phyloP scores from a whole-genome alignment of 2,888 invertebrate species.

The Platycheirus albimanus region DNA sequence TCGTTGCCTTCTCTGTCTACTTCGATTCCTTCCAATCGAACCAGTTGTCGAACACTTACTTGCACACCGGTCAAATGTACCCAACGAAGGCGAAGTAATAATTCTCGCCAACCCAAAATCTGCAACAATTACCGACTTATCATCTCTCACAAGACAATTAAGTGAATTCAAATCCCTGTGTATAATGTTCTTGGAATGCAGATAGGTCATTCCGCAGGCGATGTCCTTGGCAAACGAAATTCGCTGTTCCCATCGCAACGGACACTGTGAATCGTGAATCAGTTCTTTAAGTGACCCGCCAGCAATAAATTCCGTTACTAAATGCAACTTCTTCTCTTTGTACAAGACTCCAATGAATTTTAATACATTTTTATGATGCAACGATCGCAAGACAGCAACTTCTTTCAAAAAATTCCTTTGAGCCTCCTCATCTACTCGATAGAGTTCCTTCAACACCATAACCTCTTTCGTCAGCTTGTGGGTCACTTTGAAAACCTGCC shows the following conservation, averaged over 20 bases:
- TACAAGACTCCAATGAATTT: conserved; percentile 96
- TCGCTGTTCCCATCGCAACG: conserved; percentile 91
- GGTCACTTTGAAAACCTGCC: conserved; percentile 95
- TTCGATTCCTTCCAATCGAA: conserved; percentile 84
- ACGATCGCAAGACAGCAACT: conserved; percentile 94
- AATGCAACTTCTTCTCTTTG: conserved; percentile 94
- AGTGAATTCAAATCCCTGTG: conserved; percentile 97
- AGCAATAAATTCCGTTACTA: conserved; percentile 96
- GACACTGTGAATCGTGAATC: conserved; percentile 88
- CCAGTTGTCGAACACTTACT: conserved; percentile 80
- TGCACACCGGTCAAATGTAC: conserved; percentile 80
- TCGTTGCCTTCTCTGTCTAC: conserved; percentile 90
- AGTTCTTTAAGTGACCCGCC: conserved; percentile 95
- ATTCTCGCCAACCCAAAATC: conserved; percentile 97
- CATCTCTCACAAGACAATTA: conserved; percentile 95
- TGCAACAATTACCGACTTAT: conserved; percentile 96
- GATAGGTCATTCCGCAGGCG: conserved; percentile 95
- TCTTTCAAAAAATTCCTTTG: conserved; percentile 97
- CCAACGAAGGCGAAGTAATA: conserved; percentile 84
- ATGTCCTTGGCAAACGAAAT: conserved; percentile 95
- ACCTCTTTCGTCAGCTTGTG: conserved; percentile 95
- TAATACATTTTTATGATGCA: conserved; percentile 94
- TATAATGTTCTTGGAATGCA: conserved; percentile 97
- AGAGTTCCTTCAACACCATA: conserved; percentile 97
- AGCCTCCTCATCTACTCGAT: conserved; percentile 96